Evolutionary conservation across 1,140 invertebrate genomes (phyloP).

Genomic region (Plectrocnemia conspersa): DNA sequence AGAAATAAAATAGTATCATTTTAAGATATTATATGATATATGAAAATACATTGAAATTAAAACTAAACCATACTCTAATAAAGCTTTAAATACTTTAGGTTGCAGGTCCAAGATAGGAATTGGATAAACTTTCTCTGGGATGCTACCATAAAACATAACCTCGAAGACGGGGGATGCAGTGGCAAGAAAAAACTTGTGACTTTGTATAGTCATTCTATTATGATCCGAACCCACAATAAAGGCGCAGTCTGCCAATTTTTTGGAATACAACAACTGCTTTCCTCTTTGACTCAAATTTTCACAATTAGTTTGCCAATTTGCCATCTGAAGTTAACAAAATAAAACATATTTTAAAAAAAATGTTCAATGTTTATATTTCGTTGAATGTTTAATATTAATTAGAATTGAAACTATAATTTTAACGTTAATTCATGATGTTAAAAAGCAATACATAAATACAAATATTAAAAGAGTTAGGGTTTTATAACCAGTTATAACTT

Average conservation of each 20-base stretch:
- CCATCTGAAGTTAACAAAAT: too few relatives aligned
- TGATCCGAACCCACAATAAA: conserved; percentile 78
- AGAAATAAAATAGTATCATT: too few relatives aligned
- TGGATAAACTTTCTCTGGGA: conserved; percentile 64
- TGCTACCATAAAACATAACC: conserved; percentile 72
- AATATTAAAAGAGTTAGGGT: too few relatives aligned
- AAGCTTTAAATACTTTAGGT: conserved; percentile 75
- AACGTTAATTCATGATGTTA: too few relatives aligned
- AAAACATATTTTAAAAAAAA: too few relatives aligned
- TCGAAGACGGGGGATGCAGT: conserved; percentile 80
- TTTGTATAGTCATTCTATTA: conserved; percentile 65
- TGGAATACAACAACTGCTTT: conserved; percentile 64
- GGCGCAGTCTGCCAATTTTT: conserved; percentile 74
- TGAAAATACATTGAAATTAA: too few relatives aligned
- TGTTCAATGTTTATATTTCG: too few relatives aligned
- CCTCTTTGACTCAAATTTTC: conserved; percentile 65
- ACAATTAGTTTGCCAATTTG: conserved; percentile 72
- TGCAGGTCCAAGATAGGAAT: conserved; percentile 78
- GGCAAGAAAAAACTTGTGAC: conserved; percentile 75
- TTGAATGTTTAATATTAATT: too few relatives aligned
- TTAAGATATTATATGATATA: too few relatives aligned
- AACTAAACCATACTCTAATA: conserved; percentile 66
- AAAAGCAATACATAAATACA: too few relatives aligned
- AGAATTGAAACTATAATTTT: too few relatives aligned
- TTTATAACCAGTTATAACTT: too few relatives aligned